Base-by-base conservation (phyloP, 1,140 invertebrate genomes). In the Halesus radiatus region DNA sequence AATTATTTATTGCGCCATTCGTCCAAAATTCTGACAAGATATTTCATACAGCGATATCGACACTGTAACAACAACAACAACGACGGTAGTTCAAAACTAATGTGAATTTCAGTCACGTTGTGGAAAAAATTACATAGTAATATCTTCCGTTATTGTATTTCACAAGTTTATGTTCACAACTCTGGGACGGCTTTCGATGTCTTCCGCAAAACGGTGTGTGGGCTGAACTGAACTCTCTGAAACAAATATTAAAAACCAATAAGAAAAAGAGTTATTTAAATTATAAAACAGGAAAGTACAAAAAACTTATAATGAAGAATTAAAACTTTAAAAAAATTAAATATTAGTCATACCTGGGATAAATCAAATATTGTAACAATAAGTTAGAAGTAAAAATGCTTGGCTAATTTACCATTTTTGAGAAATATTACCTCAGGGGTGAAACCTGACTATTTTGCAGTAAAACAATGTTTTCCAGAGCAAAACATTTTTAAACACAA, bases 201-300 rank as follows among this genome's bases (percentile, higher is more conserved):
- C 77, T 56, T 82, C 77, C 3, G 80, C 80, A 54, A 64, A 66
- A 53, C 29, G 23, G 32, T 82, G 72, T n/a, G 52, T 76, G 18
- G 77, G 80, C 32, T 79, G 54, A 4, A 7, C 62, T 22, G 77
- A 70, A 72, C 60, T 76, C 26, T 70, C 80, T 82, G 73, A 32
- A 76, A 82, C 50, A 53, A 52, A 62, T 1, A 26, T 50, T 73
- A 18, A 73, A 23, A 73, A 37, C 6, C 3, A 54, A 16, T 73
- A 20, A 50, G 50, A 26, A 20, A n/a, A 29, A 29, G 5, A 29
- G 5, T 3, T 72, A 16, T 29, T 29, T 7, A 37, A 37, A 6
- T 37, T 8, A 37, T 8, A 37, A 37, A 37, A 37, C 0, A 1
- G 3, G 7, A 37, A 37, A 37, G 7, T 37, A 8, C 7, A 37